phyloP scores from a whole-genome alignment of 2,888 invertebrate genomes.

The Girardia tigrina region DNA sequence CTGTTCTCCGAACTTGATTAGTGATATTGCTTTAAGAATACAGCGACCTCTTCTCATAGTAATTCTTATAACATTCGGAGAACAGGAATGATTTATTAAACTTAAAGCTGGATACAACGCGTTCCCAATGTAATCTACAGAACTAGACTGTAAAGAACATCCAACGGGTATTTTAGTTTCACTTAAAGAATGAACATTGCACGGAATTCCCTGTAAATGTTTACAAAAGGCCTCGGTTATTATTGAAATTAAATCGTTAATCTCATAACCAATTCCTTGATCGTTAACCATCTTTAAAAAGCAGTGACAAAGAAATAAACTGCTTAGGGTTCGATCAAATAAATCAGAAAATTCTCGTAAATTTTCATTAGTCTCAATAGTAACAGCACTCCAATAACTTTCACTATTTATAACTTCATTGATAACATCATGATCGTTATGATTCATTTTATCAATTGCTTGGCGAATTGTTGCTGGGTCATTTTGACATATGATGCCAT shows the following conservation, averaged over 20 bases:
- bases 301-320: background rate
- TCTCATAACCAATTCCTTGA: no score
- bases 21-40: slow-evolving; percentile 60
- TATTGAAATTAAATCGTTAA: background rate
- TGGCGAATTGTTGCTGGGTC: background rate
- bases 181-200: slow-evolving; percentile 59
- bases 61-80: slow-evolving; percentile 64
- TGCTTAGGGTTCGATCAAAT: background rate
- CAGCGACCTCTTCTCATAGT: slow-evolving; percentile 60
- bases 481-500: background rate
- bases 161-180: background rate
- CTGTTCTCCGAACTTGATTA: slow-evolving; percentile 60
- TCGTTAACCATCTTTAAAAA: no score
- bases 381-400: background rate
- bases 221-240: background rate
- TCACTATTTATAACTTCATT: background rate
- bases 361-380: background rate
- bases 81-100: slow-evolving; percentile 82
- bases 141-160: background rate
- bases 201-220: slow-evolving; percentile 68
- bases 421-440: background rate
- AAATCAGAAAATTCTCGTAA: background rate
- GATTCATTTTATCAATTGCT: background rate
- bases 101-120: slow-evolving; percentile 73
- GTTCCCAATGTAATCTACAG: slow-evolving; percentile 56